A percentile compares a stretch with the other conserved stretches of the same genome.
phyloP scores from a whole-genome alignment of 2,797 vertebrate genomes.

The Threskiornis aethiopicus region DNA sequence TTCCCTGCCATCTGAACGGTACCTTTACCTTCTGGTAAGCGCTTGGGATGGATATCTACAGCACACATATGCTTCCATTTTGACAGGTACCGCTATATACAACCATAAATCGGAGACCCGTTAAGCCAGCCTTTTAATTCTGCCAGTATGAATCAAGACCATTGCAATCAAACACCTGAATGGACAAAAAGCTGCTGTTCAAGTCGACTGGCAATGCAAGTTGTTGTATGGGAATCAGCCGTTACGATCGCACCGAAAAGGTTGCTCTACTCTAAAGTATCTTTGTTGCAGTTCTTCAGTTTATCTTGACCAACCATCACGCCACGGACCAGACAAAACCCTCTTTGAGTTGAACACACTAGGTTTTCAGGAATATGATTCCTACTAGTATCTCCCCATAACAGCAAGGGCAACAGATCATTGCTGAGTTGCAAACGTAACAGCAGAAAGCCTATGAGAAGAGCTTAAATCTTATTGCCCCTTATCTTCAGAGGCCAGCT shows the following conservation, averaged over 20 bases:
- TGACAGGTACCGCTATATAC: not conserved
- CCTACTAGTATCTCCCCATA: not conserved
- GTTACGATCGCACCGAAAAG: not conserved
- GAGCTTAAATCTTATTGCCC: not conserved
- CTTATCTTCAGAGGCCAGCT: not conserved
- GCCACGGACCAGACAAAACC: not conserved
- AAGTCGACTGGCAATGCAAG: not conserved
- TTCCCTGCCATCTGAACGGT: not conserved
- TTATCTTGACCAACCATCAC: not conserved
- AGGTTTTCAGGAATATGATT: not conserved
- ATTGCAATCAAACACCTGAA: not conserved
- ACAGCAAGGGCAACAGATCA: not conserved
- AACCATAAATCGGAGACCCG: not conserved
- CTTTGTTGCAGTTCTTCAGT: not conserved
- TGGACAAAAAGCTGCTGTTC: not conserved
- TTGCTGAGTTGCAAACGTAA: rapidly evolving
- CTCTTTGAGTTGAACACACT: not conserved
- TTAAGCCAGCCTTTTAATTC: not conserved
- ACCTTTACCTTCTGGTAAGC: not conserved
- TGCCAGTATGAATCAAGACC: not conserved
- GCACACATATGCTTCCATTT: not conserved
- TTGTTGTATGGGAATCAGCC: not conserved
- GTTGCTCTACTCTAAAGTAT: not conserved
- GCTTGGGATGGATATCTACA: not conserved
- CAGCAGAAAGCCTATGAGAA: not conserved